Evolutionary conservation across 2,113 vertebrate species (phyloP).

Genomic region (Procavia capensis): DNA sequence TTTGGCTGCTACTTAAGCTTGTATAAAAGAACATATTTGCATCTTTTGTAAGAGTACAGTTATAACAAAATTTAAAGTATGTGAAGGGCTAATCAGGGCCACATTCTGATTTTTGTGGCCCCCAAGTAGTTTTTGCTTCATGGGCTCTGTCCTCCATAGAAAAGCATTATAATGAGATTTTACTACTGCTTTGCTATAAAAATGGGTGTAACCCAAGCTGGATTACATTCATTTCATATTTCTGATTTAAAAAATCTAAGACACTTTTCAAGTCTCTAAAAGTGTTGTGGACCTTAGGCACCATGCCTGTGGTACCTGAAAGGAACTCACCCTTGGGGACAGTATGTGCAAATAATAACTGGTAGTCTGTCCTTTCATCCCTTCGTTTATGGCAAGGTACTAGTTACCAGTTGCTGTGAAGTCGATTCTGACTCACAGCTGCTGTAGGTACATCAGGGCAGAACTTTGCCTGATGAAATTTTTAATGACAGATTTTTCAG

Average conservation of each 20-base stretch:
- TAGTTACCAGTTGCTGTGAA: neutral
- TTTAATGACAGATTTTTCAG: neutral
- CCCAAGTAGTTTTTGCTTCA: neutral
- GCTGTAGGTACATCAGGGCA: neutral
- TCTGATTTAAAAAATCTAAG: slow-evolving; percentile 39
- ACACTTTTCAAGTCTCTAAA: neutral
- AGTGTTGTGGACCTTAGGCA: neutral
- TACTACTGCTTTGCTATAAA: neutral
- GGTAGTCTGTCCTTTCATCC: neutral
- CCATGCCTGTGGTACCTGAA: neutral
- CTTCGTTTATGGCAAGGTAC: neutral
- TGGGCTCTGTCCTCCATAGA: neutral
- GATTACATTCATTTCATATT: neutral
- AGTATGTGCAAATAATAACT: neutral
- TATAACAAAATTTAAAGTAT: slow-evolving; percentile 25
- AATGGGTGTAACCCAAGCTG: neutral
- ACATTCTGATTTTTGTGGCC: neutral
- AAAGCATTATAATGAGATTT: neutral
- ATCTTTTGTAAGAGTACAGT: slow-evolving; percentile 10
- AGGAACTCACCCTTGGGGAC: neutral
- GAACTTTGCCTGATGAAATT: neutral
- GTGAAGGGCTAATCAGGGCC: neutral
- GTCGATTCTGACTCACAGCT: neutral
- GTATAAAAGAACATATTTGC: neutral
- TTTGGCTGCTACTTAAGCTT: neutral